phyloP scores from a whole-genome alignment of 1,140 invertebrate genomes.

The Drosophila nikananu region DNA sequence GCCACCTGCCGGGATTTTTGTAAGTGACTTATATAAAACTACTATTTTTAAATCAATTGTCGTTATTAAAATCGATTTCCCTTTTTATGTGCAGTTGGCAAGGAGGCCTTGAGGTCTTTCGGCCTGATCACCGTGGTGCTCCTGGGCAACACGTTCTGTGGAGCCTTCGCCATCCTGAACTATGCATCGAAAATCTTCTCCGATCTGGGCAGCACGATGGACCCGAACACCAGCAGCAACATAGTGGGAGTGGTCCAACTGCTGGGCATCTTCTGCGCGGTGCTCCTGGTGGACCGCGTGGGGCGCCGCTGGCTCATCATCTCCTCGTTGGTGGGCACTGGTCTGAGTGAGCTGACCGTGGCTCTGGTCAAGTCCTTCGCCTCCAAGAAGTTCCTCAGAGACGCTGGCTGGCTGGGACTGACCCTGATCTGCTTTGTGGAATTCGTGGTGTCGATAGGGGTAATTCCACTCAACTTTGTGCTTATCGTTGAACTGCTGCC shows the following conservation, averaged over 20 bases:
- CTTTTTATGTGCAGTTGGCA: constrained; percentile 34
- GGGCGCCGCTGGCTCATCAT: constrained; percentile 66
- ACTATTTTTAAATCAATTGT: neutral
- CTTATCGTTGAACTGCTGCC: constrained; percentile 65
- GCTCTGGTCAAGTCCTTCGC: constrained; percentile 36
- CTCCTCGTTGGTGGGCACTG: constrained; percentile 47
- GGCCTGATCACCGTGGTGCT: constrained; percentile 50
- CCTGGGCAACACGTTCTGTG: constrained; percentile 69
- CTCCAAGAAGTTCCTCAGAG: constrained; percentile 35
- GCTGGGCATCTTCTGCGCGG: constrained; percentile 34
- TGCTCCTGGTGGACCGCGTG: constrained; percentile 59
- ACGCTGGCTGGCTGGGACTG: constrained; percentile 55
- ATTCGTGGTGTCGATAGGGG: constrained; percentile 38
- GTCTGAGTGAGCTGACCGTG: constrained; percentile 39
- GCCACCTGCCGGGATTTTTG: constrained; percentile 48
- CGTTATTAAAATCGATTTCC: neutral
- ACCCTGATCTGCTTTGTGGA: constrained; percentile 51
- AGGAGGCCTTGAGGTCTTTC: constrained; percentile 42
- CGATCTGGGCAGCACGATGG: constrained; percentile 87
- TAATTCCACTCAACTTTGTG: constrained; percentile 57
- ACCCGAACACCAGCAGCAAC: constrained; percentile 89
- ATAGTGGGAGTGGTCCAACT: constrained; percentile 87
- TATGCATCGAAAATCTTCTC: constrained; percentile 88
- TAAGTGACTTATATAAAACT: constrained; percentile 22
- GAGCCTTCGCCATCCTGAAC: constrained; percentile 86